Evolutionary conservation across 2,113 vertebrate genomes (phyloP).

Genomic region (Ammospiza caudacuta): DNA sequence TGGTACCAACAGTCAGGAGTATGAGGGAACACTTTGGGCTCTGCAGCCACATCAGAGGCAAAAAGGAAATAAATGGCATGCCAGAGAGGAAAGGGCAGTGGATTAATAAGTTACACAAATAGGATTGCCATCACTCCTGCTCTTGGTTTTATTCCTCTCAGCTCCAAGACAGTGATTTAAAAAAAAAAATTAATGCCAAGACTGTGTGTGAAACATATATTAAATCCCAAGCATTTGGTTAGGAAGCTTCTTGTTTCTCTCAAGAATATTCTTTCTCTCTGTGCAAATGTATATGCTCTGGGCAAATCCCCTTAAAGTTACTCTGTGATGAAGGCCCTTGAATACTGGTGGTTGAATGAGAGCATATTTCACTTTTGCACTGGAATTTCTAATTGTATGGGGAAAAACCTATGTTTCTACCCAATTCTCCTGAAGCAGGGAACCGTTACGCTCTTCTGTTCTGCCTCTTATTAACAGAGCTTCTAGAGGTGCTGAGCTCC

Average conservation of each 20-base stretch:
- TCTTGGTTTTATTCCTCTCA: not conserved
- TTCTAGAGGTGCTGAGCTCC: not conserved
- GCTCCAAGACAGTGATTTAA: not conserved
- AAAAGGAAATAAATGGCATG: not conserved
- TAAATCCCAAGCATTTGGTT: not conserved
- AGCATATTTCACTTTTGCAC: not conserved
- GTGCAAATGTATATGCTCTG: not conserved
- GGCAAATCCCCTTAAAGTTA: not conserved
- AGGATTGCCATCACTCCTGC: not conserved
- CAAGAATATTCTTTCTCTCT: not conserved
- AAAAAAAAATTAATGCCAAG: not conserved
- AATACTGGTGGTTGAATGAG: not conserved
- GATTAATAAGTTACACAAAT: not conserved
- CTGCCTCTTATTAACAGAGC: not conserved
- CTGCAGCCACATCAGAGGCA: not conserved
- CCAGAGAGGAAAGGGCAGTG: not conserved
- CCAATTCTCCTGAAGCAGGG: not conserved
- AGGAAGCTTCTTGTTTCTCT: not conserved
- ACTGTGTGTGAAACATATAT: not conserved
- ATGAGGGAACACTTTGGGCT: not conserved
- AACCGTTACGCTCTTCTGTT: not conserved
- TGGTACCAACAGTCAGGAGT: not conserved
- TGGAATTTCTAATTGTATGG: not conserved
- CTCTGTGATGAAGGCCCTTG: not conserved
- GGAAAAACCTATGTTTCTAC: rapidly evolving